Percentiles rank a stretch among this genome's conserved stretches.
phyloP scores from a whole-genome alignment of 2,888 invertebrate species.

The Conomelus anceps region DNA sequence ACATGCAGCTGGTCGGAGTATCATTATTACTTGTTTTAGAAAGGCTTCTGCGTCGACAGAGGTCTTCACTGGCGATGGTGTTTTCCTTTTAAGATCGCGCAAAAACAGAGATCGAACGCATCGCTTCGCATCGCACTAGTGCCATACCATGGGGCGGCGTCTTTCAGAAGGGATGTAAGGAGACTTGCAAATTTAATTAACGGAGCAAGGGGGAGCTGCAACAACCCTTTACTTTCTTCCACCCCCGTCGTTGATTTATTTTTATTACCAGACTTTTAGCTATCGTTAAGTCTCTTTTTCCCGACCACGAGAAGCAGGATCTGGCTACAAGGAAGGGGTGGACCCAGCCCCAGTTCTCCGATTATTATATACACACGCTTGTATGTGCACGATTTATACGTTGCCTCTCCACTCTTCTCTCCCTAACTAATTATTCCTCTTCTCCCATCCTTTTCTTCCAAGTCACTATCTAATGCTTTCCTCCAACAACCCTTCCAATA shows the following conservation, averaged over 20 bases:
- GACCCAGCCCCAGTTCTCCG: conserved; percentile 8
- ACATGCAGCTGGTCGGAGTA: not conserved
- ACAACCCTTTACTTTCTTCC: conserved; percentile 12
- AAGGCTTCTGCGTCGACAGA: no score
- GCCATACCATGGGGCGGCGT: not conserved
- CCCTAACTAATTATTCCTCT: not conserved
- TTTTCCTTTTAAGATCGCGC: not conserved
- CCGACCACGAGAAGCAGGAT: conserved; percentile 21
- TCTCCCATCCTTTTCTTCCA: not conserved
- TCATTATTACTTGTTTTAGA: not conserved
- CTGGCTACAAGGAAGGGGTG: conserved; percentile 18
- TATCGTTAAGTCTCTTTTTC: conserved; percentile 34
- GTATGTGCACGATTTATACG: not conserved
- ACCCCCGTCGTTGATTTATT: conserved; percentile 33
- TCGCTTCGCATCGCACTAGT: not conserved
- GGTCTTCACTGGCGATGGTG: not conserved
- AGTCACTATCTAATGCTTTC: not conserved
- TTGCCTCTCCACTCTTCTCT: no score
- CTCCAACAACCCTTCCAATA: not conserved
- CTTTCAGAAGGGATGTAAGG: not conserved
- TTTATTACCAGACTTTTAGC: conserved; percentile 35
- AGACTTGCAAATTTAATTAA: conserved; percentile 32
- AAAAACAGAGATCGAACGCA: not conserved
- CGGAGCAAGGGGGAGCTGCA: conserved; percentile 23
- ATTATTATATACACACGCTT: conserved; percentile 8